phyloP scores from a whole-genome alignment of 1,140 invertebrate genomes.

The Eufriesea mexicana region DNA sequence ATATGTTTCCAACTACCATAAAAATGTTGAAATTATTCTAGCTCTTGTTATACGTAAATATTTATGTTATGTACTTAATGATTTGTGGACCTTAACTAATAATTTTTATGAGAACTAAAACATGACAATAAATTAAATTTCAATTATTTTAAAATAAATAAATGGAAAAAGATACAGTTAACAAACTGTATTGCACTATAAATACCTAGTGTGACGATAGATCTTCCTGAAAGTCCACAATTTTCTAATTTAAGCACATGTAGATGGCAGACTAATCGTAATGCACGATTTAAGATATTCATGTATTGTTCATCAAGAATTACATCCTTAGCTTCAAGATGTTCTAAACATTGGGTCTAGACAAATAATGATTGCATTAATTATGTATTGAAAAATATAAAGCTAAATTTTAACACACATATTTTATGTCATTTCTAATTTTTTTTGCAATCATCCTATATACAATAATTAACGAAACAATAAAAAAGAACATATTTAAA shows the following conservation, averaged over 20 bases:
- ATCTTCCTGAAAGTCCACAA: constrained; percentile 86
- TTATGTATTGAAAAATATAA: constrained; percentile 24
- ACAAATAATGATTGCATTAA: constrained; percentile 66
- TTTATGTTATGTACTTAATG: background rate
- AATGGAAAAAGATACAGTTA: constrained; percentile 1
- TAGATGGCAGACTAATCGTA: constrained; percentile 86
- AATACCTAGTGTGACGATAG: constrained; percentile 86
- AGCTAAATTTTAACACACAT: constrained; percentile 5
- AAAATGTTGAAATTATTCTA: background rate
- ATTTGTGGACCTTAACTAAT: constrained; percentile 29
- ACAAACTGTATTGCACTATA: constrained; percentile 48
- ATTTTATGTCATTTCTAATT: background rate
- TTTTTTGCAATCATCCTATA: background rate
- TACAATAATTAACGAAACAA: background rate
- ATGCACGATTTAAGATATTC: constrained; percentile 86
- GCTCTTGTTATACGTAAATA: no score
- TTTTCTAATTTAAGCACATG: constrained; percentile 89
- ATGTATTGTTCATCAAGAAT: constrained; percentile 87
- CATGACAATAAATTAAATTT: background rate
- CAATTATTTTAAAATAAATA: constrained; percentile 5
- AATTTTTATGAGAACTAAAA: background rate
- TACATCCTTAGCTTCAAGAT: constrained; percentile 87
- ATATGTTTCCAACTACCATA: background rate
- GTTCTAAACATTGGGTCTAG: constrained; percentile 88
- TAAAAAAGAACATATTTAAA: constrained; percentile 6